These are phyloP conservation scores for Brachyhypopomus gauderio DNA, from an alignment of 2,113 vertebrate species.

Conservation along the genomic window DNA sequence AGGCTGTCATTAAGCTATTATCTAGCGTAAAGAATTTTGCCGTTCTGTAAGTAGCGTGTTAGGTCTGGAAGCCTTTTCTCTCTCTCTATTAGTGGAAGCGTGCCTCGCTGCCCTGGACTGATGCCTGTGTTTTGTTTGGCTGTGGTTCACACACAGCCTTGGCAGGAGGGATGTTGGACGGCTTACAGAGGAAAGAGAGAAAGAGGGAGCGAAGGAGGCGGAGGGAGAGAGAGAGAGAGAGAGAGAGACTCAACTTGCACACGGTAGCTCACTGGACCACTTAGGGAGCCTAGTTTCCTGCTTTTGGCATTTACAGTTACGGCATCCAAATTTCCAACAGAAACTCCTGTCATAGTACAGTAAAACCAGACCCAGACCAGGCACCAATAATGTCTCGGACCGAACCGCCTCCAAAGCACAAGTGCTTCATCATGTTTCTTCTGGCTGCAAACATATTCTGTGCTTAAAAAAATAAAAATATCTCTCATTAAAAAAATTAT, in stretches of 20 bases:
- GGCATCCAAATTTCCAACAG: slow-evolving; percentile 50
- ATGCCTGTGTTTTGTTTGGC: slow-evolving; percentile 94
- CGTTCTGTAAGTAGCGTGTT: slow-evolving; percentile 65
- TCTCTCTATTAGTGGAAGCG: slow-evolving; percentile 89
- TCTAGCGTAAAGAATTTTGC: slow-evolving; percentile 63
- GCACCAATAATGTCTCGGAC: slow-evolving; percentile 15
- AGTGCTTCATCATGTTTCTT: slow-evolving; percentile 42
- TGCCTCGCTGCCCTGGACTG: slow-evolving; percentile 84
- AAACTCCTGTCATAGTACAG: slow-evolving; percentile 52
- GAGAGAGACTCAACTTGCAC: slow-evolving; percentile 68
- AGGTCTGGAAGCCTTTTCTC: slow-evolving; percentile 73
- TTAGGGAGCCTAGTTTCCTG: slow-evolving; percentile 56
- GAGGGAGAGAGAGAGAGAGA: slow-evolving; percentile 67
- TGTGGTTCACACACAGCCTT: slow-evolving; percentile 80
- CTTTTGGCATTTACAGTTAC: slow-evolving; percentile 55
- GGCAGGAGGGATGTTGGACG: slow-evolving; percentile 83
- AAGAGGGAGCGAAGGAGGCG: slow-evolving; percentile 64
- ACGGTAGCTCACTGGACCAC: slow-evolving; percentile 83
- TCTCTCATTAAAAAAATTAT: slow-evolving; percentile 19
- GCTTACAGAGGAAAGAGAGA: slow-evolving; percentile 75
- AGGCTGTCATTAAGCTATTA: slow-evolving; percentile 71
- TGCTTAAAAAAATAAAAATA: slow-evolving; percentile 7
- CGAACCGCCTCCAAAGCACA: slow-evolving; percentile 37
- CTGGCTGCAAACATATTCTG: slow-evolving; percentile 30
- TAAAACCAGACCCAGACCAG: slow-evolving; percentile 44